Evolutionary conservation across 2,113 vertebrate species (phyloP), one percentile per base, ranked within the genome.

Genomic region (Cariama cristata): DNA sequence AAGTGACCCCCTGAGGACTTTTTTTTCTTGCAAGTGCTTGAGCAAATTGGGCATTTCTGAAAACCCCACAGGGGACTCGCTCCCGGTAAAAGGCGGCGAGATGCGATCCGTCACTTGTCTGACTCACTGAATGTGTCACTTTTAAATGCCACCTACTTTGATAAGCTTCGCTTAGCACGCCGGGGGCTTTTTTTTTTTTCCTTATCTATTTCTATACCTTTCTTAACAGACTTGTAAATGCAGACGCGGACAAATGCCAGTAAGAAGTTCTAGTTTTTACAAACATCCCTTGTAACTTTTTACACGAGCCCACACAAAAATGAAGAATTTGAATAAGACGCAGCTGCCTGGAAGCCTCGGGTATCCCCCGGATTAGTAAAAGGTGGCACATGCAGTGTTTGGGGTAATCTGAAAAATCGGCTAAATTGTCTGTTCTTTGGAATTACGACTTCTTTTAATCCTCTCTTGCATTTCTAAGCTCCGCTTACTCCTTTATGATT

Each of bases 261-360:
- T 12, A 22, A 45, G 33, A 53, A n/a, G 14, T 11, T 44, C 12
- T 1, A 5, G 18, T 60, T 33, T 5, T 22, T 33, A 5, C 1
- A 3, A 32, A 7, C 32, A 55, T 44, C 50, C 22, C 33, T 32
- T 28, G 9, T 2, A 1, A 32, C n/a, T 60, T 82, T 52, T n/a
- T 15, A 9, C 47, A 4, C 40, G 53, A 82, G 18, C 55, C 24
- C n/a, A 3, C 24, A 4, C 38, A 22, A 64, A 76, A 71, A 17
- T 0, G 6, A 62, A 23, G 82, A 35, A 47, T 72, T 24, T 15
- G 14, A 18, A 28, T 68, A 21, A 71, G 17, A 30, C 0, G 0
- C 0, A 0, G 44, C 59, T 19, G 47, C 30, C 26, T 5, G 2
- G 18, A 44, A 0, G 9, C 40, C 42, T 18, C 3, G 0, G 40